Base-by-base conservation (phyloP, 2,888 invertebrate genomes). In the Drosophila mayaguana region DNA sequence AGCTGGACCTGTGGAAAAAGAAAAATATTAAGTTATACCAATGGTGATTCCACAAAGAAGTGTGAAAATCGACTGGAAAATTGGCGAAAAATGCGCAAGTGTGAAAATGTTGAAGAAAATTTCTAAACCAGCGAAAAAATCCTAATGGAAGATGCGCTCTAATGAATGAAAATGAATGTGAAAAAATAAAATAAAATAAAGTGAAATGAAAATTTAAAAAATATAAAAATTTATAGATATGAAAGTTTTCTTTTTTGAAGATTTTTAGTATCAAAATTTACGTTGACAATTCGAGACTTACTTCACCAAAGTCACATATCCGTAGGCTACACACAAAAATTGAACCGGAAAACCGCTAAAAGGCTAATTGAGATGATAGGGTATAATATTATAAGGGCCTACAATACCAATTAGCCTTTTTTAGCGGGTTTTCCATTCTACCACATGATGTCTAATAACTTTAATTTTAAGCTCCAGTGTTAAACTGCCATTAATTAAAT, bases 61-160 rank as follows among this genome's bases (percentile, higher is more conserved):
- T 43, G 56, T 43, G 43, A 43, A 56, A 56, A 22, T 56, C 34
- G 11, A 6, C 11, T 43, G 43, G 43, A 56, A 56, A 56, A 43
- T 43, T 56, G 28, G 18, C 18, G 8, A 42, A 32, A 55, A 55
- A 28, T 42, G 2, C 3, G 2, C 1, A 14, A 20, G 32, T 50
- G 32, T 3, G 50, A 50, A 20, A 50, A 18, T 50, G 32, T 50
- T 18, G 32, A 2, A 5, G 4, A 18, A 34, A 51, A 3, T 16
- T 32, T 34, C 8, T 14, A 16, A 20, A 16, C 14, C 3, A 34
- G 3, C 8, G 32, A 1, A n/a, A 20, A 32, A 12, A 2, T 9
- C 4, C 25, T 9, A 9, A 28, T 9, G 16, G 1, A 25, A 11
- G 36, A 16, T 38, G 6, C 2, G 16, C 14, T 16, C 14, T 5